phyloP scores from a whole-genome alignment of 2,797 vertebrate species.

The Rhinichthys osculus region DNA sequence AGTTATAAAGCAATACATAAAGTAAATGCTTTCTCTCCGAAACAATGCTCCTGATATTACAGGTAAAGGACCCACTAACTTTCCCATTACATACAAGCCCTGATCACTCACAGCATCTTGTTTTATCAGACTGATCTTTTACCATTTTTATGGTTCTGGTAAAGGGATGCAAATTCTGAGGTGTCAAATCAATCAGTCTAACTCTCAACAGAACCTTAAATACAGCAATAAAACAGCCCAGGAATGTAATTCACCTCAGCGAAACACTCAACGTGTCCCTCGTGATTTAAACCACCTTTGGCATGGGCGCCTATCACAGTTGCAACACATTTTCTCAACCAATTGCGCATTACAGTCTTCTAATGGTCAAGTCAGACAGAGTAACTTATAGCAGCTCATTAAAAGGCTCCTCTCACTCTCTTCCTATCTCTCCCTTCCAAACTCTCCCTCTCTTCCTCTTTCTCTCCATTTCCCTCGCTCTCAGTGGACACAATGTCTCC shows the following conservation, averaged over 20 bases:
- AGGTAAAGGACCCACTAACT: constrained; percentile 39
- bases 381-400: constrained; percentile 69
- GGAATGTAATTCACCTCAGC: constrained; percentile 60
- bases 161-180: constrained; percentile 62
- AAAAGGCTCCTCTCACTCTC: constrained; percentile 63
- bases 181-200: constrained; percentile 65
- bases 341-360: constrained; percentile 67
- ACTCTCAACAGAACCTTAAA: constrained; percentile 60
- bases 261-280: constrained; percentile 61
- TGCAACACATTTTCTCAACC: constrained; percentile 70
- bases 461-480: constrained; percentile 60
- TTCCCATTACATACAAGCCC: constrained; percentile 32
- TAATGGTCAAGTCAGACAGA: constrained; percentile 65
- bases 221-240: constrained; percentile 59
- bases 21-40: constrained; percentile 27
- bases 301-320: constrained; percentile 63
- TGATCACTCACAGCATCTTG: constrained; percentile 47
- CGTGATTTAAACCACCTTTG: constrained; percentile 67
- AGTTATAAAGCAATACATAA: constrained; percentile 28
- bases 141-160: constrained; percentile 60
- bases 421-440: constrained; percentile 53
- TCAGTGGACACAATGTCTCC: constrained; percentile 70
- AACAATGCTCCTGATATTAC: constrained; percentile 28
- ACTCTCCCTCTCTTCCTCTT: constrained; percentile 56
- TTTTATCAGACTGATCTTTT: constrained; percentile 56